Conservation (phyloP, 2,113 vertebrate genomes). For the Dicrurus megarhynchus region DNA sequence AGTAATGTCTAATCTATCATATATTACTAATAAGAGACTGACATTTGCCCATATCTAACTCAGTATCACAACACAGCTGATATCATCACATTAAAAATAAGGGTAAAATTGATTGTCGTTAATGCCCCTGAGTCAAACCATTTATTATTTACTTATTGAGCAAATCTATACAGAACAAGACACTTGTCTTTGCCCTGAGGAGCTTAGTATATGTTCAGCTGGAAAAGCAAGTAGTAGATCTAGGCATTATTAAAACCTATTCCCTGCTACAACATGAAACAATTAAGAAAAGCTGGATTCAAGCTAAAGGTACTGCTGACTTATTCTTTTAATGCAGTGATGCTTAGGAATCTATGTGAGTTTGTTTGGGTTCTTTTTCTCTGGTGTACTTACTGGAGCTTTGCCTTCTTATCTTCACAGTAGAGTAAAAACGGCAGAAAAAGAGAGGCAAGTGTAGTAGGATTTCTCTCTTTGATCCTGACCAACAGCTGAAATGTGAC, state of each 20-base stretch:
- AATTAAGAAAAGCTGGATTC: not conserved
- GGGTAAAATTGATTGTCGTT: not conserved
- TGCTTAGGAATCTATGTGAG: not conserved
- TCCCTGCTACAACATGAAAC: not conserved
- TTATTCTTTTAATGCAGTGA: not conserved
- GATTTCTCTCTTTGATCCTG: not conserved
- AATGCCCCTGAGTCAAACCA: not conserved
- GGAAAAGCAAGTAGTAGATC: not conserved
- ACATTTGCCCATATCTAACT: not conserved
- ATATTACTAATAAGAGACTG: not conserved
- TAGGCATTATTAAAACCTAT: slow-evolving; percentile 5
- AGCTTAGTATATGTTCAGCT: not conserved
- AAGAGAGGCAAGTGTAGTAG: not conserved
- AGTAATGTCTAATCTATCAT: not conserved
- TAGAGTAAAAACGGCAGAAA: not conserved
- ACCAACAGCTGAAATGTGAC: not conserved
- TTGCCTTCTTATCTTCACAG: not conserved
- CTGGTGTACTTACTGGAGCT: not conserved
- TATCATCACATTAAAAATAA: not conserved
- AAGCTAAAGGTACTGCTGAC: not conserved
- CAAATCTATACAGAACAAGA: not conserved
- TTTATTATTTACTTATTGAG: slow-evolving; percentile 39
- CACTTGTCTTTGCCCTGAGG: not conserved
- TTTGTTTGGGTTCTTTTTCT: not conserved
- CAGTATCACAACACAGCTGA: not conserved